Percentiles rank a stretch among this genome's conserved stretches.
Evolutionary conservation across 2,797 vertebrate species (phyloP).

Genomic region (Xiphophorus birchmanni): DNA sequence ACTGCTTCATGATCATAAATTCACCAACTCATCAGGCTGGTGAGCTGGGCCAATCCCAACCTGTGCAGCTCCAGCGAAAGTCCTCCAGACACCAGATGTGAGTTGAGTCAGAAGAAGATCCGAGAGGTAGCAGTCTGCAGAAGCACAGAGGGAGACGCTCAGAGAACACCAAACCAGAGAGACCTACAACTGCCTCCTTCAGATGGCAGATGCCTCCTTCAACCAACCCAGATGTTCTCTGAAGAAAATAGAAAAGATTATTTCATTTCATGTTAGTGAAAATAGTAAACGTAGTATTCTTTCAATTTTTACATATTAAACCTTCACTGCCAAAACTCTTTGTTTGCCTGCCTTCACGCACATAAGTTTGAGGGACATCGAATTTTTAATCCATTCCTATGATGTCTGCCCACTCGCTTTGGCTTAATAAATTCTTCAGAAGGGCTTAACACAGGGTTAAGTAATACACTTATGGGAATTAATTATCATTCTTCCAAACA

Average conservation of each 20-base stretch:
- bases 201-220: slow-evolving; percentile 59
- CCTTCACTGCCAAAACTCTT: background rate
- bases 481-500: background rate
- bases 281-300: background rate
- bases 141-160: slow-evolving; percentile 13
- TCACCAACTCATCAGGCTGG: background rate
- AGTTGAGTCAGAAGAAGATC: slow-evolving; percentile 11
- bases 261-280: background rate
- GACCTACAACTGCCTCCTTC: slow-evolving; percentile 74
- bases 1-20: slow-evolving; percentile 4
- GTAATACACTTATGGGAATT: background rate
- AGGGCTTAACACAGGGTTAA: background rate
- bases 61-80: background rate
- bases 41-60: background rate
- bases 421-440: background rate
- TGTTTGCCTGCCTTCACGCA: background rate
- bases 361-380: background rate
- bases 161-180: slow-evolving; percentile 12
- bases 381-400: background rate
- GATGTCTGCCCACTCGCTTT: background rate
- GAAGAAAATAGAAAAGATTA: slow-evolving; percentile 50
- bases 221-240: slow-evolving; percentile 80
- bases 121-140: slow-evolving; percentile 8
- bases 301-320: background rate
- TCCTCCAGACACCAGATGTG: slow-evolving; percentile 15